A percentile compares a stretch with the other conserved stretches of the same genome.
phyloP scores from a whole-genome alignment of 2,888 invertebrate genomes.

The Drosophila acutilabella region DNA sequence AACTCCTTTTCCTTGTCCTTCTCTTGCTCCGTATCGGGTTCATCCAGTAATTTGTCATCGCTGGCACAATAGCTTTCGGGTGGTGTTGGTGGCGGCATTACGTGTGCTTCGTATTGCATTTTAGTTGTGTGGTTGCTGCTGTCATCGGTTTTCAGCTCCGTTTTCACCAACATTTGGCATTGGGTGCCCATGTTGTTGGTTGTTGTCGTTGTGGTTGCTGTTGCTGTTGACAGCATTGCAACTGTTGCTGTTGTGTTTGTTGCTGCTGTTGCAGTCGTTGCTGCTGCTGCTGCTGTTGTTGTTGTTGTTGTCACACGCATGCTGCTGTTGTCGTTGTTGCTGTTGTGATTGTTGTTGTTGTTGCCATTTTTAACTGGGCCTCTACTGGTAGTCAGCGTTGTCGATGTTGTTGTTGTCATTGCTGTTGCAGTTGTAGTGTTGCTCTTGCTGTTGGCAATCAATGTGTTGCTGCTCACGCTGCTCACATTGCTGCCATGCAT shows the following conservation, averaged over 20 bases:
- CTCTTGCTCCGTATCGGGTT: constrained; percentile 73
- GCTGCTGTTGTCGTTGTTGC: constrained; percentile 66
- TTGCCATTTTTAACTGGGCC: constrained; percentile 81
- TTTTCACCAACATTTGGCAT: constrained; percentile 78
- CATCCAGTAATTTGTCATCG: constrained; percentile 80
- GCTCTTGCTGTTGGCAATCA: constrained; percentile 59
- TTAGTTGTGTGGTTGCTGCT: constrained; percentile 63
- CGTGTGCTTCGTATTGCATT: constrained; percentile 84
- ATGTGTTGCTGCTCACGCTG: constrained; percentile 61
- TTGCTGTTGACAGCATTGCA: constrained; percentile 51
- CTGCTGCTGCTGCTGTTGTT: constrained; percentile 64
- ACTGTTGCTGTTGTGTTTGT: constrained; percentile 46
- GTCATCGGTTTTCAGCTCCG: constrained; percentile 79
- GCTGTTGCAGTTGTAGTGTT: constrained; percentile 61
- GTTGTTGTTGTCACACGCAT: constrained; percentile 45
- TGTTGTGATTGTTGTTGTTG: constrained; percentile 65
- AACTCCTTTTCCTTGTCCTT: neutral
- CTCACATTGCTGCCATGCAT: constrained; percentile 85
- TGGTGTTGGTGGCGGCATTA: constrained; percentile 83
- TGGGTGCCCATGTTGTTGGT: constrained; percentile 71
- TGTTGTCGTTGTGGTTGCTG: constrained; percentile 49
- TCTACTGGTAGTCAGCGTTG: constrained; percentile 81
- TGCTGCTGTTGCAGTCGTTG: constrained; percentile 50
- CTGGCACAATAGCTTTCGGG: constrained; percentile 82
- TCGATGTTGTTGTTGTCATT: constrained; percentile 51